A percentile compares a stretch with the other conserved stretches of the same genome.
Evolutionary conservation across 2,797 vertebrate genomes (phyloP).

Genomic region (Megaceryle alcyon): DNA sequence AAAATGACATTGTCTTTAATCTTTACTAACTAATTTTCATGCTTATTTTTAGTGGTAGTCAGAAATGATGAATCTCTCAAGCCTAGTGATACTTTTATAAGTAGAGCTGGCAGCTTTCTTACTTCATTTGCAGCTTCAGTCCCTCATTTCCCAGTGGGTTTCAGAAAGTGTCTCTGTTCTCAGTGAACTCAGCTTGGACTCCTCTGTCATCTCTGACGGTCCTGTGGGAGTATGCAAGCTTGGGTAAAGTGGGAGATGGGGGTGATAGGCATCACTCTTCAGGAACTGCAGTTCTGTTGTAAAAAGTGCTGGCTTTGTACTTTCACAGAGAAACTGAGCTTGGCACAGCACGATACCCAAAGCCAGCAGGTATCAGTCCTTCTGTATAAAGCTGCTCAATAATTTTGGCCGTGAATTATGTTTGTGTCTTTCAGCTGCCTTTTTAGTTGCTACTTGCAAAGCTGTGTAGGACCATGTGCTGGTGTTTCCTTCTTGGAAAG

Average conservation of each 20-base stretch:
- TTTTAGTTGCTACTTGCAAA: background rate
- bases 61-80: background rate
- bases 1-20: background rate
- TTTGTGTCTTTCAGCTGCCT: background rate
- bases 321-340: background rate
- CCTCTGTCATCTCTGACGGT: background rate
- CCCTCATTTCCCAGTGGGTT: rapidly evolving
- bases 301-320: background rate
- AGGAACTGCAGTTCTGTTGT: background rate
- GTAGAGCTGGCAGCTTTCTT: background rate
- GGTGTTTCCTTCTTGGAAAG: background rate
- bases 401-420: background rate
- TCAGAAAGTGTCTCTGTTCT: background rate
- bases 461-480: background rate
- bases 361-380: background rate
- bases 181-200: rapidly evolving
- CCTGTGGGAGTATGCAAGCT: rapidly evolving
- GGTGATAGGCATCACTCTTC: rapidly evolving
- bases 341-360: background rate
- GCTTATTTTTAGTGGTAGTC: background rate
- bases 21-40: background rate
- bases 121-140: background rate
- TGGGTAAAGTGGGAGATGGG: background rate
- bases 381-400: background rate
- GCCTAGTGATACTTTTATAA: background rate